Conservation (phyloP, 2,888 invertebrate genomes). For the Pinctada fucata region DNA sequence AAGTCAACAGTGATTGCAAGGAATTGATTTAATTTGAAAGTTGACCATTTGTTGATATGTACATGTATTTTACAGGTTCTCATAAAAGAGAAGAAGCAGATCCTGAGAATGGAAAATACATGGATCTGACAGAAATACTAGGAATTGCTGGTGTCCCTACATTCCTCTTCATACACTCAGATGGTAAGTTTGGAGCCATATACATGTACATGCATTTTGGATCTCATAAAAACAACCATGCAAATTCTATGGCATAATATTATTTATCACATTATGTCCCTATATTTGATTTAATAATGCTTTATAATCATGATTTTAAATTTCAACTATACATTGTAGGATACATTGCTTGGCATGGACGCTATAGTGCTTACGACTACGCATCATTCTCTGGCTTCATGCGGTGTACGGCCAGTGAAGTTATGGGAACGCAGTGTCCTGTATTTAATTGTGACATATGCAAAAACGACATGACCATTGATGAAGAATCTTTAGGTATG, state of each 20-base stretch:
- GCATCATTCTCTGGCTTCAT: slow-evolving; percentile 71
- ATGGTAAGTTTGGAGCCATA: slow-evolving; percentile 61
- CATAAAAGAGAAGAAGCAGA: slow-evolving; percentile 37
- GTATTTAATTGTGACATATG: slow-evolving; percentile 66
- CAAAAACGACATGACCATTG: slow-evolving; percentile 62
- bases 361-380: slow-evolving; percentile 74
- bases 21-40: too few species aligned
- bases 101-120: slow-evolving; percentile 49
- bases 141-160: slow-evolving; percentile 75
- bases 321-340: slow-evolving; percentile 54
- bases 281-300: too few species aligned
- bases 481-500: slow-evolving; percentile 61
- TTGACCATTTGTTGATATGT: too few species aligned
- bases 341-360: slow-evolving; percentile 75
- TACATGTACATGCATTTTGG: too few species aligned
- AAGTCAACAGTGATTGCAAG: too few species aligned
- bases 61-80: background rate
- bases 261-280: too few species aligned
- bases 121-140: slow-evolving; percentile 71
- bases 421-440: slow-evolving; percentile 60
- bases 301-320: too few species aligned
- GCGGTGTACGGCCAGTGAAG: slow-evolving; percentile 70
- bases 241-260: too few species aligned
- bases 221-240: too few species aligned
- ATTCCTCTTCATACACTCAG: slow-evolving; percentile 73